Evolutionary conservation across 1,140 invertebrate species (phyloP), one percentile per base, ranked within the genome.

Genomic region (Drosophila navojoa): DNA sequence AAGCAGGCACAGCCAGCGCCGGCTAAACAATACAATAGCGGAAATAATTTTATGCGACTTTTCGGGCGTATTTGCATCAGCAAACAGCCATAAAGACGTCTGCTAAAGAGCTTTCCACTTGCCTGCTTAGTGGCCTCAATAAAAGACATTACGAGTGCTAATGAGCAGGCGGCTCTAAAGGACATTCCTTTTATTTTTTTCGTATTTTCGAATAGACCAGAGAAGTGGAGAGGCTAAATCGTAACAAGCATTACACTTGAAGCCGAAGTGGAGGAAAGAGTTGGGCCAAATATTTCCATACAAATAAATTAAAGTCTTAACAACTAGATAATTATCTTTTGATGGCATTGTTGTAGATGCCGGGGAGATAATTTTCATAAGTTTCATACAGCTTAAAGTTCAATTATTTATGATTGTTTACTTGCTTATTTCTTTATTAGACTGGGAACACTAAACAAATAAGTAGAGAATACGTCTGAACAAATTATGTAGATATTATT

Each of bases 1-100:
- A 60, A 60, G 35, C 57, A 60, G 45, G 35, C 49, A 66, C 25
- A 25, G 49, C 35, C 63, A 70, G 60, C 62, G 40, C 38, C 66
- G 47, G 68, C 82, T 71, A 76, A 81, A 79, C 76, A 79, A 87
- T 72, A 77, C 71, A 79, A 87, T 70, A 69, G 71, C 79, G 79
- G 66, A 86, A 82, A 86, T 86, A 86, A 86, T 86, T 86, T 86
- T 81, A 86, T 87, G 76, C 76, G 44, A 72, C 66, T 79, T 63
- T 59, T 59, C 22, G 58, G 35, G 38, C 67, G 52, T 66, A 87
- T 86, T 86, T 86, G 72, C 79, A 86, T 82, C 58, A 87, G 68
- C 79, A 86, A 87, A 77, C 71, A 71, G 38, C 68, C 76, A 81
- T 81, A 76, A 87, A 87, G 81, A 79, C 66, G 67, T 67, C 77